Base-by-base conservation (phyloP, 2,888 invertebrate species). In the Cheiracanthium punctorium region DNA sequence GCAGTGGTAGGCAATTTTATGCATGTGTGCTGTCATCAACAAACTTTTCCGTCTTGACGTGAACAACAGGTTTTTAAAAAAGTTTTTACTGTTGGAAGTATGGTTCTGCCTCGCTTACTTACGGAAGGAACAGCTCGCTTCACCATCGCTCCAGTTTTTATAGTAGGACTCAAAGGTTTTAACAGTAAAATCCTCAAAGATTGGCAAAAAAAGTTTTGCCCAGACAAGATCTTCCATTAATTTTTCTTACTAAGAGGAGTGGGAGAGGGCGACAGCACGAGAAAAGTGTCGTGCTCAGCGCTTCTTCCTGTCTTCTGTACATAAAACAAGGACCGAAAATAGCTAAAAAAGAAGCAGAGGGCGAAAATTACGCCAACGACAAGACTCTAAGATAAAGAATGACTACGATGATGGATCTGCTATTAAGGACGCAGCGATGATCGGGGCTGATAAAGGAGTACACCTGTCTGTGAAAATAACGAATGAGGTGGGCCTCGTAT, bases 331-430 rank as follows among this genome's bases (percentile, higher is more conserved):
- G 10, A 17, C 48, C 17, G n/a, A 10, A 17, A 48, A 48, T 48
- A 48, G 48, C 48, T 12, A 48, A 48, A 48, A 48, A n/a, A n/a
- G n/a, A n/a, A n/a, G 14, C 10, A 79, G 29, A 41, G 29, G 72
- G 84, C 77, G 84, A 84, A 84, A 84, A 84, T 84, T 77, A 73
- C 41, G 37, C 67, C 71, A 58, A 72, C 73, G 77, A 84, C 84
- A 73, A 33, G 84, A 52, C n/a, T 58, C 76, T 30, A 52, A 58
- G 43, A 76, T 82, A 76, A 82, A 82, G 71, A 58, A 82, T 82
- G 52, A 70, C 71, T 70, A 37, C 76, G 75, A 32, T 82, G 82
- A 82, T 82, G 82, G 82, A 82, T 75, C 82, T 41, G 76, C 82
- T 71, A 82, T 82, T 82, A 82, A 48, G 69, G 41, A 81, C 33